Evolutionary conservation across 2,797 vertebrate species (phyloP).

Genomic region (Chelonia mydas): DNA sequence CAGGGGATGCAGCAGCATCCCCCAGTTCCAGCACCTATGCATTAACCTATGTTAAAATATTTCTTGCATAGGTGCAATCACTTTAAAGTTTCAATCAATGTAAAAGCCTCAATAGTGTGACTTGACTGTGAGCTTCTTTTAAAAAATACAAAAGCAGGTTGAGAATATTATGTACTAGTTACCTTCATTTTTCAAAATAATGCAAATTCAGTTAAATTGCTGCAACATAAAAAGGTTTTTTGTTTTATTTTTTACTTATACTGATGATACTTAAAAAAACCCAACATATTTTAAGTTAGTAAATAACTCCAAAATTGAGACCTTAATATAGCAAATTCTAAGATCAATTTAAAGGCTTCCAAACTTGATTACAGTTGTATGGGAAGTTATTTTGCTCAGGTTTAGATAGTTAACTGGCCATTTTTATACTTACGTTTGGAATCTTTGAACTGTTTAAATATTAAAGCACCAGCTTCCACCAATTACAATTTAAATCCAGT

Average conservation of each 20-base stretch:
- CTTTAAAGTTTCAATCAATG: neutral
- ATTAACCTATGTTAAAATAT: neutral
- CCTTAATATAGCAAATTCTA: neutral
- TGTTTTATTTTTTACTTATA: neutral
- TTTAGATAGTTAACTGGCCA: neutral
- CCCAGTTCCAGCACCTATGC: neutral
- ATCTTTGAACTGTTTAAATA: neutral
- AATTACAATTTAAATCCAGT: slow-evolving; percentile 31
- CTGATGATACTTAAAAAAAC: neutral
- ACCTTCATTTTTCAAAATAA: neutral
- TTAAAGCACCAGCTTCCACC: neutral
- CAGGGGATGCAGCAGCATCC: too few relatives aligned
- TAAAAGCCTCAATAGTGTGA: neutral
- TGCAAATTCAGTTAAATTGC: neutral
- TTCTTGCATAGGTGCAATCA: neutral
- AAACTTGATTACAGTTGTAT: neutral
- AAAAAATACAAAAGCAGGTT: neutral
- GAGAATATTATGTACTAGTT: neutral
- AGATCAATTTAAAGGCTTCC: neutral
- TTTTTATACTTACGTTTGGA: slow-evolving; percentile 11
- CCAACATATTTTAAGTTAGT: neutral
- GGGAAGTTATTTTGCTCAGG: slow-evolving; percentile 32
- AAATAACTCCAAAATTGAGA: slow-evolving; percentile 13
- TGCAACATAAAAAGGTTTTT: neutral
- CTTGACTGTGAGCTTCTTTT: neutral